Evolutionary conservation across 2,113 vertebrate species (phyloP).

Genomic region (Zingel zingel): DNA sequence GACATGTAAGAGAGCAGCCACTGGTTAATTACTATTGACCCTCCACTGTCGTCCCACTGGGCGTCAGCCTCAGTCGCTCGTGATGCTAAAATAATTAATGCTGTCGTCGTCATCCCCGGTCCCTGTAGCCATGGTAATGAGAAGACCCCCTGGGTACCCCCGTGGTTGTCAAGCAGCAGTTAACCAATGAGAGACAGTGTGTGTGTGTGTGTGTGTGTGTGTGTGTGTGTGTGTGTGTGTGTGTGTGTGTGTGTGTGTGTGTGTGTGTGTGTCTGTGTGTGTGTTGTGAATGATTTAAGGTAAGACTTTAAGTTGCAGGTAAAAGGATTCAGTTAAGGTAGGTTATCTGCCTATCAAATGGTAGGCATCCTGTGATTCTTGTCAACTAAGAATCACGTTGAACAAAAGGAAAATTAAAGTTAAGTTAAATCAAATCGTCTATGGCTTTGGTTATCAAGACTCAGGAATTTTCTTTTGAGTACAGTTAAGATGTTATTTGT

Average conservation of each 20-base stretch:
- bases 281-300: constrained; percentile 36
- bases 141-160: constrained; percentile 66
- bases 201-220: constrained; percentile 19
- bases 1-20: constrained; percentile 80
- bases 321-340: not conserved
- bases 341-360: not conserved
- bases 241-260: constrained; percentile 1
- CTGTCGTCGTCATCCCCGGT: constrained; percentile 73
- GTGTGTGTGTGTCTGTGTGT: constrained; percentile 3
- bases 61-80: constrained; percentile 65
- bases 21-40: constrained; percentile 83
- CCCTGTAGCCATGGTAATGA: constrained; percentile 82
- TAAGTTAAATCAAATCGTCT: not conserved
- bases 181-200: constrained; percentile 49
- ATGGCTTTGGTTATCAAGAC: not conserved
- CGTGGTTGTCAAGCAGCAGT: constrained; percentile 65
- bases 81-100: constrained; percentile 83
- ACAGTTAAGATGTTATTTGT: not conserved
- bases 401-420: not conserved
- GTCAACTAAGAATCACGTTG: not conserved
- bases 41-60: constrained; percentile 75
- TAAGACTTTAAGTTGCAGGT: constrained; percentile 35
- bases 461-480: not conserved
- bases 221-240: constrained; percentile 17
- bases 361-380: not conserved